phyloP scores from a whole-genome alignment of 1,140 invertebrate genomes.

The Drosophila paulistorum region DNA sequence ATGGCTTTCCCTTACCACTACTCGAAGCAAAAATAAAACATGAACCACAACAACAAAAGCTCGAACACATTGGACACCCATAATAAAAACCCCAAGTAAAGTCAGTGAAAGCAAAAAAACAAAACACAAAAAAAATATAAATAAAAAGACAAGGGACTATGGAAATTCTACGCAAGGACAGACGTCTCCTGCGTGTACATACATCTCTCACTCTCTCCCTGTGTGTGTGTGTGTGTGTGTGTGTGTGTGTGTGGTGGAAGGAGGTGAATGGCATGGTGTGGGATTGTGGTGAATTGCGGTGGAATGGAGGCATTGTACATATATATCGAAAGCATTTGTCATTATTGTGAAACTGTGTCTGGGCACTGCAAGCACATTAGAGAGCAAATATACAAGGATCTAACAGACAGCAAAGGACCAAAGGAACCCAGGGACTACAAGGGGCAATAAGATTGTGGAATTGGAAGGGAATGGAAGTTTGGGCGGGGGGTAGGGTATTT shows the following conservation, averaged over 20 bases:
- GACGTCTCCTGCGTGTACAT: constrained; percentile 3
- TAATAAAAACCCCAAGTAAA: constrained; percentile 26
- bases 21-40: constrained; percentile 9
- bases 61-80: constrained; percentile 20
- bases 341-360: constrained; percentile 27
- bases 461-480: not conserved
- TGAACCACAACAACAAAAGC: constrained; percentile 46
- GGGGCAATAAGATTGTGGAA: not conserved
- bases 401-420: not conserved
- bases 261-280: not conserved
- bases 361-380: constrained; percentile 36
- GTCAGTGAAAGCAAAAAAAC: constrained; percentile 12
- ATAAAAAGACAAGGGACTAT: constrained; percentile 14
- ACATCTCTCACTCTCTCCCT: not conserved
- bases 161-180: constrained; percentile 25
- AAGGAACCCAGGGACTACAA: not conserved
- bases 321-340: constrained; percentile 45
- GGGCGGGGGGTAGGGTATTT: too few relatives aligned
- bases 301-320: constrained; percentile 7
- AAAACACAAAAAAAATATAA: not conserved
- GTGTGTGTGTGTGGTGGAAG: not conserved
- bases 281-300: not conserved
- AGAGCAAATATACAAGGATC: constrained; percentile 13
- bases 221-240: not conserved
- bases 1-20: constrained; percentile 3